These are phyloP conservation scores for Cavia porcellus DNA, from an alignment of 2,113 vertebrate genomes.

Conservation along the genomic window DNA sequence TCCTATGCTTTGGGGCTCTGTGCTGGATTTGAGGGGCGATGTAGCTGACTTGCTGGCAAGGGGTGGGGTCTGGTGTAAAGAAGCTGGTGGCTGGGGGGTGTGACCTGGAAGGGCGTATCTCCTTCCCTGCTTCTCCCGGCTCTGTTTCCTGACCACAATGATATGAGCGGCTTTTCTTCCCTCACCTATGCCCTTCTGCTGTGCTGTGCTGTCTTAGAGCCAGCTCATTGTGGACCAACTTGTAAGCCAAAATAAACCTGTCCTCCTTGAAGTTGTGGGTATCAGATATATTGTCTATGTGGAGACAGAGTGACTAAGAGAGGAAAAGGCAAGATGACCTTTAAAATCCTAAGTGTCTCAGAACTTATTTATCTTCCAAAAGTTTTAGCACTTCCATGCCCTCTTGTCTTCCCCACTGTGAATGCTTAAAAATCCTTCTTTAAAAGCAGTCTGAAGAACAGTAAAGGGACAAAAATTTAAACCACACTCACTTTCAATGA, in stretches of 20 bases:
- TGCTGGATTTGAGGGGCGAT: background rate
- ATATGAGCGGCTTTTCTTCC: background rate
- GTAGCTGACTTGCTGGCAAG: background rate
- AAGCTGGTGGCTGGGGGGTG: background rate
- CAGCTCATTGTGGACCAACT: background rate
- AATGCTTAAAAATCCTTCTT: background rate
- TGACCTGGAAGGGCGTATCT: background rate
- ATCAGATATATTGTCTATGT: background rate
- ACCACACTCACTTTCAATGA: background rate
- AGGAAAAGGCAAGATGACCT: background rate
- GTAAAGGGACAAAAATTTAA: background rate
- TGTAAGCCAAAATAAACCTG: background rate
- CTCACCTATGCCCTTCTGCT: background rate
- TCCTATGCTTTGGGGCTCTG: background rate
- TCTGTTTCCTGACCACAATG: background rate
- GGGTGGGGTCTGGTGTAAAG: background rate
- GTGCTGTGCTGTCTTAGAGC: background rate
- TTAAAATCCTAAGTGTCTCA: background rate
- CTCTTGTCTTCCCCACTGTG: background rate
- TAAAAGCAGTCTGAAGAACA: conserved; percentile 38
- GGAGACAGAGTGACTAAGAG: background rate
- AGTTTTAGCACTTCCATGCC: background rate
- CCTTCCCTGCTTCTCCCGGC: background rate
- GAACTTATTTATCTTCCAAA: background rate
- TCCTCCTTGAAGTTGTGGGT: background rate